phyloP scores from a whole-genome alignment of 2,797 vertebrate genomes.

The Poeciliopsis presidionis region DNA sequence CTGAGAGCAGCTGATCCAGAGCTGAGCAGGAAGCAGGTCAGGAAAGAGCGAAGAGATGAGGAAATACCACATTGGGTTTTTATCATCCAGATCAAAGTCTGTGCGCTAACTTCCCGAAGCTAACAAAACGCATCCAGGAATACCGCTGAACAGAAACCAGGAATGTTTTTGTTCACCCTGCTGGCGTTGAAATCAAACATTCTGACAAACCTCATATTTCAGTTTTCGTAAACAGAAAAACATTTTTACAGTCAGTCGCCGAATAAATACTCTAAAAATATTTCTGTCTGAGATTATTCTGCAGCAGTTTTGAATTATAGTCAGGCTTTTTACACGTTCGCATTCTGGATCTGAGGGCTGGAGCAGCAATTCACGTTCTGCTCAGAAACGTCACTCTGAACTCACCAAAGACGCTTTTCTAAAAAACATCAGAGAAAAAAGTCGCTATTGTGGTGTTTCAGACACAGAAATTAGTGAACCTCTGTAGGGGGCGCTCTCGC shows the following conservation, averaged over 20 bases:
- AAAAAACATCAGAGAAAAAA: not conserved
- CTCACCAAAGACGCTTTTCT: not conserved
- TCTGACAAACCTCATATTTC: not conserved
- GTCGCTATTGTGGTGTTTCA: not conserved
- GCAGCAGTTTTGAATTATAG: not conserved
- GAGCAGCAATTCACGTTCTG: not conserved
- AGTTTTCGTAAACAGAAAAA: not conserved
- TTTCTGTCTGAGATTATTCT: not conserved
- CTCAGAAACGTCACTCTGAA: not conserved
- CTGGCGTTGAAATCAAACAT: not conserved
- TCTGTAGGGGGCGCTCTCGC: too few species aligned
- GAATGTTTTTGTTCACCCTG: not conserved
- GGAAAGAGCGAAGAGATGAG: conserved; percentile 25
- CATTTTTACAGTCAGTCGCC: not conserved
- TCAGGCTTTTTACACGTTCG: not conserved
- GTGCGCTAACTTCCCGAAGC: not conserved
- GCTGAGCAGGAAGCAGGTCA: conserved; percentile 13
- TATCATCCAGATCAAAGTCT: not conserved
- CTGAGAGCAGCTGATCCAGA: conserved; percentile 39
- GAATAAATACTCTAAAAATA: not conserved
- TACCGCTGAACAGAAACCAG: not conserved
- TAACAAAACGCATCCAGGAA: not conserved
- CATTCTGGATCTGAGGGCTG: not conserved
- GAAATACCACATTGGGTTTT: not conserved
- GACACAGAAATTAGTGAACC: too few species aligned